These are phyloP conservation scores for Leptopilina boulardi DNA, from an alignment of 1,140 invertebrate species.

Conservation along the genomic window DNA sequence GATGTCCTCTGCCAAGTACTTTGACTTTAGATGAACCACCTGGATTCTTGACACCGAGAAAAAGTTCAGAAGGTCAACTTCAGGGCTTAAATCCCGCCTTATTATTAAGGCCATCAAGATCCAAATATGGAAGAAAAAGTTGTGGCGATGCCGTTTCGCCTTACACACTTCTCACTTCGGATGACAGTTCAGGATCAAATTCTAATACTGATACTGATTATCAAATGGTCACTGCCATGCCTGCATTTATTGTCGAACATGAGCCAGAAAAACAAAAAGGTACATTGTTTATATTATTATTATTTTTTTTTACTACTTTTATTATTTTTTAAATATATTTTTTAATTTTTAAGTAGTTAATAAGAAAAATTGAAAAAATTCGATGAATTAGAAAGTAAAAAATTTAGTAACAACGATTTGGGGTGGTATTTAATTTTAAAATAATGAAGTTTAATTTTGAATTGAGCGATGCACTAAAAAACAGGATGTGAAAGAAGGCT, in stretches of 20 bases:
- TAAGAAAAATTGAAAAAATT: too few relatives aligned
- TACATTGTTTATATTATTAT: slow-evolving; percentile 37
- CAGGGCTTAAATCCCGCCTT: slow-evolving; percentile 59
- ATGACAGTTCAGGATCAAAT: slow-evolving; percentile 57
- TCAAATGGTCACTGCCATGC: slow-evolving; percentile 77
- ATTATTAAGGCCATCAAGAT: slow-evolving; percentile 61
- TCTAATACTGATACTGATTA: slow-evolving; percentile 69
- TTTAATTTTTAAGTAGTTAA: too few relatives aligned
- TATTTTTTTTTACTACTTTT: background rate
- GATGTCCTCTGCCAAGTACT: slow-evolving; percentile 51
- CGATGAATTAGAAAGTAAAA: background rate
- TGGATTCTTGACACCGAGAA: slow-evolving; percentile 45
- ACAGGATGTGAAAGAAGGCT: background rate
- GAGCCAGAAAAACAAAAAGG: slow-evolving; percentile 72
- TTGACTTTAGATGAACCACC: slow-evolving; percentile 61
- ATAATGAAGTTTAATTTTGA: background rate
- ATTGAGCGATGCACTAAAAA: background rate
- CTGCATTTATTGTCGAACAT: slow-evolving; percentile 77
- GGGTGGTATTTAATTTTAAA: slow-evolving; percentile 4
- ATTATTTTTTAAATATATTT: background rate
- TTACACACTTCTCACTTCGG: slow-evolving; percentile 62
- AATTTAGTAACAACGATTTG: background rate
- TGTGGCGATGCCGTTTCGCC: slow-evolving; percentile 64
- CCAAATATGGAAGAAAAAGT: slow-evolving; percentile 69
- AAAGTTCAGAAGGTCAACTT: slow-evolving; percentile 59